These are phyloP conservation scores for Fragum whitleyi DNA, from an alignment of 2,888 invertebrate genomes.

Conservation along the genomic window DNA sequence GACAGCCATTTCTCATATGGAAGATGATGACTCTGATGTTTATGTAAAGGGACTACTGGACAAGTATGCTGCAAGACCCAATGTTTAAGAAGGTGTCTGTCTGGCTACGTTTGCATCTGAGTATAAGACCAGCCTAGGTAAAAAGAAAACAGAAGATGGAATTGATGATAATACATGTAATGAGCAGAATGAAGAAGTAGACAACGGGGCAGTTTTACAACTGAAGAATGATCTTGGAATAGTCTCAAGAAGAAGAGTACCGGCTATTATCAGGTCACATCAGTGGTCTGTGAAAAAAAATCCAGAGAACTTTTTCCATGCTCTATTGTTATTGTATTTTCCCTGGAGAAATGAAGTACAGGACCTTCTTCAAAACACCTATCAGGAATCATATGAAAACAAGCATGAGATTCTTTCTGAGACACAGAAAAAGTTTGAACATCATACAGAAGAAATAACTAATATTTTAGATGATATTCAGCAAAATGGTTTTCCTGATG, in stretches of 20 bases:
- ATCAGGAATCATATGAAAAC: slow-evolving; percentile 12
- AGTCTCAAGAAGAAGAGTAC: slow-evolving; percentile 33
- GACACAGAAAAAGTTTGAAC: slow-evolving; percentile 42
- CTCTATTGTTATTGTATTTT: slow-evolving; percentile 50
- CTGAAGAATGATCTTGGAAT: slow-evolving; percentile 36
- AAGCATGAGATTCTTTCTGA: slow-evolving; percentile 20
- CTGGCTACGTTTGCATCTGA: slow-evolving; percentile 22
- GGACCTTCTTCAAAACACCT: slow-evolving; percentile 36
- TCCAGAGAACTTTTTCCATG: slow-evolving; percentile 51
- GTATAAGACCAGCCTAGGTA: background rate
- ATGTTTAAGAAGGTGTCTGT: background rate
- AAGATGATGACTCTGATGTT: slow-evolving; percentile 50
- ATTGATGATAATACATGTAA: slow-evolving; percentile 3
- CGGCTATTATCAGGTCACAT: slow-evolving; percentile 53
- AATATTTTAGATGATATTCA: slow-evolving; percentile 44
- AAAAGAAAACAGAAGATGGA: background rate
- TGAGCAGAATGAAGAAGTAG: background rate
- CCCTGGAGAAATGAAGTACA: slow-evolving; percentile 56
- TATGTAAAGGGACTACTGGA: slow-evolving; percentile 8
- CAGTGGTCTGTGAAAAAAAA: slow-evolving; percentile 47
- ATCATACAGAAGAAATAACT: slow-evolving; percentile 40
- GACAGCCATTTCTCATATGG: slow-evolving; percentile 32
- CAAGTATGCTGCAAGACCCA: slow-evolving; percentile 24
- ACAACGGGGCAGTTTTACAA: slow-evolving; percentile 2
- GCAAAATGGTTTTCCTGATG: slow-evolving; percentile 51